These are phyloP conservation scores for Sphinx pinastri DNA, from an alignment of 2,888 invertebrate genomes.

Conservation along the genomic window DNA sequence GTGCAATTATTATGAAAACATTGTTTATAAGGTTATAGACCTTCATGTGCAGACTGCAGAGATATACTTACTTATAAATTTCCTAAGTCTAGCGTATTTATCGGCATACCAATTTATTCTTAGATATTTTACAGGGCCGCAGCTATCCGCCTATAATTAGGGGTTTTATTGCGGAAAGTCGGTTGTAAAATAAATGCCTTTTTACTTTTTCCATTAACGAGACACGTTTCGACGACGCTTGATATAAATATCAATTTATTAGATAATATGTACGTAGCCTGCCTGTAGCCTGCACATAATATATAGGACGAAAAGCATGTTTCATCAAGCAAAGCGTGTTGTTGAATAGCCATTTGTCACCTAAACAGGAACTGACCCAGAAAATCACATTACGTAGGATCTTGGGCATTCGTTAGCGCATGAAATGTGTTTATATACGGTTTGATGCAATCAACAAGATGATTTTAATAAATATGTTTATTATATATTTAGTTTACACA, in stretches of 20 bases:
- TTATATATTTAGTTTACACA: neutral
- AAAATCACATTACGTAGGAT: constrained; percentile 35
- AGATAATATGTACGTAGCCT: neutral
- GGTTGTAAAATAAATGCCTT: too few relatives aligned
- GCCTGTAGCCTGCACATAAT: neutral
- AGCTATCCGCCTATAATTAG: neutral
- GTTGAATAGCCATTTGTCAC: constrained; percentile 46
- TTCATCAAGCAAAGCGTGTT: constrained; percentile 24
- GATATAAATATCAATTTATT: too few relatives aligned
- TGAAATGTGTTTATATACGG: constrained; percentile 7
- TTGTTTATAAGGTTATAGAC: too few relatives aligned
- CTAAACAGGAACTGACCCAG: constrained; percentile 60
- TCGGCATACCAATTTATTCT: neutral
- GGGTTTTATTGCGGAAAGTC: neutral
- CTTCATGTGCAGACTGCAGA: too few relatives aligned
- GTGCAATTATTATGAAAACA: too few relatives aligned
- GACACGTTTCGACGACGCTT: too few relatives aligned
- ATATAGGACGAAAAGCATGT: neutral
- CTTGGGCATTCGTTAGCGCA: constrained; percentile 5
- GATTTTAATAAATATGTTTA: neutral
- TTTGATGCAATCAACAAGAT: neutral
- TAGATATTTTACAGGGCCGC: neutral
- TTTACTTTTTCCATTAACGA: too few relatives aligned
- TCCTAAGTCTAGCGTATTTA: neutral
- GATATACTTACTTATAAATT: neutral